A percentile compares a stretch with the other conserved stretches of the same genome.
Conservation (phyloP, 2,888 invertebrate species). For the Zonitis immaculata region DNA sequence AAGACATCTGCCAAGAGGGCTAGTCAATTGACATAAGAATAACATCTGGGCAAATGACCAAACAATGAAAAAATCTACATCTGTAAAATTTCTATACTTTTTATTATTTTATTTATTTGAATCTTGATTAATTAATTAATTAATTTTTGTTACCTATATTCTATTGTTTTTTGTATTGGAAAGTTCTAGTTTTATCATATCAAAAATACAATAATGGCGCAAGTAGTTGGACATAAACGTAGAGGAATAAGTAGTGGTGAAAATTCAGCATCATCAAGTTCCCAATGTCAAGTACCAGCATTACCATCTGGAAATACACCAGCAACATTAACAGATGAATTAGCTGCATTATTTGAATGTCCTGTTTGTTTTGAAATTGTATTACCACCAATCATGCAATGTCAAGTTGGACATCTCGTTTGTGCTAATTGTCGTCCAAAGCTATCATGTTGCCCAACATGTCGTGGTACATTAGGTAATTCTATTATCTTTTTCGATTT, state of each 20-base stretch:
- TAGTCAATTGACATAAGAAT: too few relatives aligned
- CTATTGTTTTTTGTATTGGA: too few relatives aligned
- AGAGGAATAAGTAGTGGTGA: constrained; percentile 37
- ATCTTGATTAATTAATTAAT: too few relatives aligned
- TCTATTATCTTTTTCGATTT: not conserved
- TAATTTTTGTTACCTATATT: too few relatives aligned
- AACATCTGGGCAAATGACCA: too few relatives aligned
- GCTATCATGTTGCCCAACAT: constrained; percentile 95
- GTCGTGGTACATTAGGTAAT: constrained; percentile 85
- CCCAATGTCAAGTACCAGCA: constrained; percentile 35
- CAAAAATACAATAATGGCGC: constrained; percentile 29
- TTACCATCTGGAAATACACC: constrained; percentile 50
- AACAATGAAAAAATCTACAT: too few relatives aligned
- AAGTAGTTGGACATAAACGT: constrained; percentile 39
- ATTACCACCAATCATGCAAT: constrained; percentile 96
- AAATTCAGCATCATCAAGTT: constrained; percentile 33
- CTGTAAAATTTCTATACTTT: too few relatives aligned
- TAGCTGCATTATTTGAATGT: constrained; percentile 89
- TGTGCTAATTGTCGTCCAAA: constrained; percentile 97
- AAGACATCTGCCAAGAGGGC: too few relatives aligned
- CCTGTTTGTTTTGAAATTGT: constrained; percentile 99
- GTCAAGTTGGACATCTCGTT: constrained; percentile 97
- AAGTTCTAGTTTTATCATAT: too few relatives aligned
- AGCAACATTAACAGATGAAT: constrained; percentile 73
- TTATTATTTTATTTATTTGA: too few relatives aligned